Conservation (phyloP, 2,113 vertebrate species). For the Meriones unguiculatus region DNA sequence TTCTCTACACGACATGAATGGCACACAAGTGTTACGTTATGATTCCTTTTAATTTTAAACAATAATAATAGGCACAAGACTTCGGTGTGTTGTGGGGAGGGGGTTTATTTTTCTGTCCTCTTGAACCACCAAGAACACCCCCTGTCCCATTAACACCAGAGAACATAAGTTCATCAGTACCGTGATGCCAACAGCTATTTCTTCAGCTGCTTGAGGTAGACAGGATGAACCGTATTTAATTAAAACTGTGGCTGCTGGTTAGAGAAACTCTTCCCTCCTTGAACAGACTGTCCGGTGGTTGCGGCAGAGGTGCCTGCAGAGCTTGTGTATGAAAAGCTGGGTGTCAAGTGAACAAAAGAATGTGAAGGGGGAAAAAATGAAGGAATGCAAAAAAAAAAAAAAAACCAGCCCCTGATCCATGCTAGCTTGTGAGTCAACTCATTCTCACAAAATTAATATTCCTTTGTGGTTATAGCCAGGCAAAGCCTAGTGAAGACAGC, state of each 20-base stretch:
- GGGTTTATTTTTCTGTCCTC: neutral
- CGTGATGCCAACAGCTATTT: conserved; percentile 69
- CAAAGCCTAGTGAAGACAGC: neutral
- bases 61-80: neutral
- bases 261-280: conserved; percentile 31
- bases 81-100: neutral
- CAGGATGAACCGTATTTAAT: conserved; percentile 58
- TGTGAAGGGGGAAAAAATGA: conserved; percentile 81
- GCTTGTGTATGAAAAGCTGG: conserved; percentile 74
- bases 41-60: conserved; percentile 50
- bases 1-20: conserved; percentile 48
- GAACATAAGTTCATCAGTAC: conserved; percentile 48
- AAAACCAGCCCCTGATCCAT: conserved; percentile 69
- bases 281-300: conserved; percentile 62
- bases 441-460: conserved; percentile 83
- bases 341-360: conserved; percentile 85
- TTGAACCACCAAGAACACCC: conserved; percentile 18
- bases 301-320: conserved; percentile 77
- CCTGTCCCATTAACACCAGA: conserved; percentile 60
- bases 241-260: conserved; percentile 64
- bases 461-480: conserved; percentile 69
- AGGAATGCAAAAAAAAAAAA: conserved; percentile 75
- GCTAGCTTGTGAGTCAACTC: conserved; percentile 59
- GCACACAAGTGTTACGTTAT: neutral
- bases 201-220: conserved; percentile 76